Evolutionary conservation across 2,888 invertebrate species (phyloP).

Genomic region (Hemistola chrysoprasaria): DNA sequence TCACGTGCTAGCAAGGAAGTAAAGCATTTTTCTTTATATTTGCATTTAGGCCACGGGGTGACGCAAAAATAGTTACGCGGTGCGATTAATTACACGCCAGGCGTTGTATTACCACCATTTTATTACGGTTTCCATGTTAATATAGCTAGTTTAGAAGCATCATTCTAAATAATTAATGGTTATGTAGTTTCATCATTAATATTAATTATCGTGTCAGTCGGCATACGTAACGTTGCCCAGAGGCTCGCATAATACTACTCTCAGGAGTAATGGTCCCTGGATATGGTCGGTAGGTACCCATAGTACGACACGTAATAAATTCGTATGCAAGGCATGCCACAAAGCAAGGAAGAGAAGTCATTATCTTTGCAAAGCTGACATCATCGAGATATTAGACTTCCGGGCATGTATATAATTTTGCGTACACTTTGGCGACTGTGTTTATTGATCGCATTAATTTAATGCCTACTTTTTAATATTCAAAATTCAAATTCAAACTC

Average conservation of each 20-base stretch:
- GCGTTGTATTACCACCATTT: constrained; percentile 9
- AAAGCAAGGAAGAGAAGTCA: constrained; percentile 17
- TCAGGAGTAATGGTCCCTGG: not conserved
- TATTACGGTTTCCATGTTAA: constrained; percentile 11
- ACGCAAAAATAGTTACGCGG: constrained; percentile 52
- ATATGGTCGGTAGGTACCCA: too few relatives aligned
- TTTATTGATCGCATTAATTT: too few relatives aligned
- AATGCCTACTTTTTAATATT: too few relatives aligned
- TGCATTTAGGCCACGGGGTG: constrained; percentile 73
- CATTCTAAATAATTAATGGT: not conserved
- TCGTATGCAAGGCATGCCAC: constrained; percentile 20
- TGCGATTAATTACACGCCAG: constrained; percentile 38
- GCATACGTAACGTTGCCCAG: constrained; percentile 6
- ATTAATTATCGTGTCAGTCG: not conserved
- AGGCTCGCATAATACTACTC: not conserved
- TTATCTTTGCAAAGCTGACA: constrained; percentile 19
- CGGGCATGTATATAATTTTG: constrained; percentile 13
- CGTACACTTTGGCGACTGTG: too few relatives aligned
- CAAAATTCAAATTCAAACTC: too few relatives aligned
- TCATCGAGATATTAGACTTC: constrained; percentile 17
- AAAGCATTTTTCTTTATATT: constrained; percentile 63
- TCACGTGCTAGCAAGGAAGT: constrained; percentile 64
- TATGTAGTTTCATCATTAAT: not conserved
- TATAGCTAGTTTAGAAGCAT: constrained; percentile 3
- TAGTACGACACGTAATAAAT: constrained; percentile 7